Base-by-base conservation (phyloP, 2,113 vertebrate species). In the Halichoerus grypus region DNA sequence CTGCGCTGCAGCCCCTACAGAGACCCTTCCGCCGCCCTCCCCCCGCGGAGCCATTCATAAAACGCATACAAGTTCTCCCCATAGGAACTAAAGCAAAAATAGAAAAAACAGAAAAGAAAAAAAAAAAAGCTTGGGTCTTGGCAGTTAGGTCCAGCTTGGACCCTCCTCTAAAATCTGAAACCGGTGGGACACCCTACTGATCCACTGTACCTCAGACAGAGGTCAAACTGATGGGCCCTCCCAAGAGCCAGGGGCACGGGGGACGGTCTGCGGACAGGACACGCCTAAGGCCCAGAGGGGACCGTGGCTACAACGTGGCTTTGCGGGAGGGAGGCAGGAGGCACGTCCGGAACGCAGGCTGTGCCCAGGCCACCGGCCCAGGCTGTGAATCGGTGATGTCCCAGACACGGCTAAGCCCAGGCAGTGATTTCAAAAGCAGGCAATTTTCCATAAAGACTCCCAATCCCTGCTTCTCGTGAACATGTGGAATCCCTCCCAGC, bases 151-250 rank as follows among this genome's bases (percentile, higher is more conserved):
- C 39, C 67, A 57, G 65, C 24, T 42, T n/a, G 21, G 51, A 63
- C 63, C 26, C 39, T 39, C 79, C 46, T 65, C 79, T 53, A 49
- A 14, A 28, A 24, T 42, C 4, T 7, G 31, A n/a, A 57, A 57
- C 3, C 7, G 3, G 14, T 18, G 0, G 26, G 9, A 28, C 0
- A 2, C 33, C 63, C 49, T 4, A 1, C 59, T 3, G 24, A 6
- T 10, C 21, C 8, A 19, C 59, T 33, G n/a, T 28, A 61, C 59
- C 10, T 74, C 67, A 74, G 53, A 61, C 53, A 49, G 21, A 61
- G 31, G 12, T 15, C 1, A 74, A 42, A 21, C 31, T 19, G 31
- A 59, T 18, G 49, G n/a, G 39, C 31, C 12, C 31, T 14, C 36
- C 51, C 36, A 57, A 4, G 51, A 49, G 28, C 14, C 39, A 28